These are phyloP conservation scores for Oncorhynchus keta DNA, from an alignment of 2,113 vertebrate genomes.

Conservation along the genomic window DNA sequence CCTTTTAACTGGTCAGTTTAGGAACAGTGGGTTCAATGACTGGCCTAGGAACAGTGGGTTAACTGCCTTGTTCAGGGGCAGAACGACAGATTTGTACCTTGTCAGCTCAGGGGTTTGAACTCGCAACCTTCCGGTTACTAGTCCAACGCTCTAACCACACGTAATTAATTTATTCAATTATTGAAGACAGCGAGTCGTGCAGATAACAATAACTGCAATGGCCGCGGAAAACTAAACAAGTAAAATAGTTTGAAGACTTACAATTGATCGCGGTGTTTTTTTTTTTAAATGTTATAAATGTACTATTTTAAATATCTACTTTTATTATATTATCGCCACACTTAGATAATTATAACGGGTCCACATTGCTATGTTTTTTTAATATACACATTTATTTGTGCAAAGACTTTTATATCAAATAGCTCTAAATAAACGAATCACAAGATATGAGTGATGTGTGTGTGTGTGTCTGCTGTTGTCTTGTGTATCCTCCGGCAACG, in stretches of 20 bases:
- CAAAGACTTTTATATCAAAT: conserved; percentile 67
- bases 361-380: conserved; percentile 25
- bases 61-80: no score
- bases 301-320: not conserved
- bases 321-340: not conserved
- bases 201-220: conserved; percentile 64
- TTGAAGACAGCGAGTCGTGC: conserved; percentile 48
- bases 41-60: no score
- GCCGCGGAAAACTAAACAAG: conserved; percentile 16
- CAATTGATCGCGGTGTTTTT: conserved; percentile 13
- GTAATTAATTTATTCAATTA: not conserved
- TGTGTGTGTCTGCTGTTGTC: not conserved
- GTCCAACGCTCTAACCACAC: no score
- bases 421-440: conserved; percentile 52
- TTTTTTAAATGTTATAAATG: not conserved
- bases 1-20: no score
- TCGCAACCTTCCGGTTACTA: no score
- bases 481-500: not conserved
- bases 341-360: conserved; percentile 10
- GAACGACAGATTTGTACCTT: no score
- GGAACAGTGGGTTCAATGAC: no score
- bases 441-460: not conserved
- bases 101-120: no score
- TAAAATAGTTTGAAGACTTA: conserved; percentile 26
- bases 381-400: conserved; percentile 59